Evolutionary conservation across 2,888 invertebrate species (phyloP), one percentile per base, ranked within the genome.

Genomic region (Drosophila putrida): DNA sequence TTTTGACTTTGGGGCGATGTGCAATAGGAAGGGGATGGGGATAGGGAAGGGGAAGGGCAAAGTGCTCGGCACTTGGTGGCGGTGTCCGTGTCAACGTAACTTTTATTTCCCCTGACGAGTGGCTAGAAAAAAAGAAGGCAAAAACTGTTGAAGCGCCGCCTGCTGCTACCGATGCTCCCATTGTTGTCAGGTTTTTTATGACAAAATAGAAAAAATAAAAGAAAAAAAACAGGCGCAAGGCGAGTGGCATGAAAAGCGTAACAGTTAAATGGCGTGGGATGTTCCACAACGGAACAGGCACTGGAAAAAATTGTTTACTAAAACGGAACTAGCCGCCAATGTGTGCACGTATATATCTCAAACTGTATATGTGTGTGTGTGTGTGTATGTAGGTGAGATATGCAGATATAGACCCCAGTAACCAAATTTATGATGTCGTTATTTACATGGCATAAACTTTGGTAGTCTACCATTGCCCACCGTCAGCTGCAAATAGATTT

Each of bases 401-500:
- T 74, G 75, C 71, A 74, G 68, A 72, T 75, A 65, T 61, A 49
- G 57, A 66, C 50, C 61, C 63, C 75, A 57, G 72, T 75, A 88
- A 80, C 84, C 69, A 79, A 88, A 88, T 88, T 89, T 88, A 87
- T 83, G 87, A 84, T 87, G 87, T 81, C 84, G 75, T 85, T 89
- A 85, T 87, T 85, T 85, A 85, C 88, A 84, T 83, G 84, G 88
- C 88, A 89, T 78, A 89, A 89, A 87, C 88, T 80, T 79, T 86
- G 71, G 83, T 73, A 80, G 71, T 55, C 50, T 59, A 49, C 63
- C 53, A 46, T 46, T 64, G 70, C 62, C 67, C 60, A 49, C 44
- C 74, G 68, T 57, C 66, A 66, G 70, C 71, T 87, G 87, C 78
- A 82, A 89, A 89, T 83, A 83, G 82, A 83, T 89, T 89, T 83